These are phyloP conservation scores for Mionectes macconnelli DNA, from an alignment of 2,113 vertebrate genomes.

Conservation along the genomic window DNA sequence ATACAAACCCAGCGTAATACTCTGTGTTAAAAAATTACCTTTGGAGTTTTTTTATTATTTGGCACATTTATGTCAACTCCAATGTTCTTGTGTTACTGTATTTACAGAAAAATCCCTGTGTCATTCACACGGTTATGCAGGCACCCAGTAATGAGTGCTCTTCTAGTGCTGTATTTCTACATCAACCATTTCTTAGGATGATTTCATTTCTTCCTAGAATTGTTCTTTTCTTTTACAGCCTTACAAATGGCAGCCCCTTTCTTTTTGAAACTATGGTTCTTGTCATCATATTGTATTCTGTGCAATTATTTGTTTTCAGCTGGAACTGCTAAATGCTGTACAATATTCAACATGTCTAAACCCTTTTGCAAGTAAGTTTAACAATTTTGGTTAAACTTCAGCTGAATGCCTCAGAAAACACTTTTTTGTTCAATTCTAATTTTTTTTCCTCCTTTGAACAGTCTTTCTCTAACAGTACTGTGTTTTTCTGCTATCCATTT, in stretches of 20 bases:
- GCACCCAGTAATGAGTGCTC: neutral
- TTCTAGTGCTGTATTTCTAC: neutral
- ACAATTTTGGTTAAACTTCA: neutral
- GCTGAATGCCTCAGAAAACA: neutral
- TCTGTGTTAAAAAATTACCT: neutral
- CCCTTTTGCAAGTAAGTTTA: neutral
- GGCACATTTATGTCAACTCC: fast-evolving
- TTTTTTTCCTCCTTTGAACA: neutral
- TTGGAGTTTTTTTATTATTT: neutral
- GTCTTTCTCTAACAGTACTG: neutral
- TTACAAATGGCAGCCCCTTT: neutral
- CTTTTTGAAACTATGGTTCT: neutral
- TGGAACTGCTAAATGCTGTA: neutral
- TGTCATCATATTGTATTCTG: neutral
- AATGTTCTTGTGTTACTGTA: neutral
- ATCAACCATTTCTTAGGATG: neutral
- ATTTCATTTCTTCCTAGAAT: neutral
- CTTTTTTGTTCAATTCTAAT: neutral
- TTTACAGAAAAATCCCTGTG: neutral
- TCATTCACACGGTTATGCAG: neutral
- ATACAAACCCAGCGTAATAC: neutral
- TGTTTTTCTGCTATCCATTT: neutral
- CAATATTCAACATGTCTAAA: neutral
- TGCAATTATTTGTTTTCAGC: neutral
- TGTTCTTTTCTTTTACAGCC: neutral